These are phyloP conservation scores for Nemotelus nigrinus DNA, from an alignment of 2,888 invertebrate genomes.

Conservation along the genomic window DNA sequence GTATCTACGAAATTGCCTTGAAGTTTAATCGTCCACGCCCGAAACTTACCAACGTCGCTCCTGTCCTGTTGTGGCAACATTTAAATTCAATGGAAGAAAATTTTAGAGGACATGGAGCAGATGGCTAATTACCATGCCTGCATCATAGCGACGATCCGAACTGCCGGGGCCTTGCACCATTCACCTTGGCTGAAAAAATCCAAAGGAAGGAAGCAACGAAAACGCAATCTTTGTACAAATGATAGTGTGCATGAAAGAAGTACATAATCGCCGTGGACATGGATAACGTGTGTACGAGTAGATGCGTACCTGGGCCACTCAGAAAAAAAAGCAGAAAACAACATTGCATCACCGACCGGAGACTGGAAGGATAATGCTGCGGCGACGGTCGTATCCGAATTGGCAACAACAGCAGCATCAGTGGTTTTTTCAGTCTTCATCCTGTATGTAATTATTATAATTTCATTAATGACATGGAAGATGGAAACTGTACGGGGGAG, in stretches of 20 bases:
- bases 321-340: background rate
- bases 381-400: background rate
- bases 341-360: conserved; percentile 2
- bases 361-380: conserved; percentile 15
- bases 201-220: conserved; percentile 43
- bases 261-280: conserved; percentile 39
- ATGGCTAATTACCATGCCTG: conserved; percentile 48
- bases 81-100: background rate
- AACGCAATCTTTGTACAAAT: conserved; percentile 43
- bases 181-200: conserved; percentile 18
- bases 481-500: conserved; percentile 34
- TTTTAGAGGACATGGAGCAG: conserved; percentile 46
- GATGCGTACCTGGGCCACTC: background rate
- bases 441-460: conserved; percentile 49
- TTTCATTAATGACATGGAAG: conserved; percentile 49
- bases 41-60: no score
- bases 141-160: conserved; percentile 34
- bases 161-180: background rate
- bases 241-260: conserved; percentile 37
- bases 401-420: background rate
- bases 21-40: no score
- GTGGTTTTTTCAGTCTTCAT: conserved; percentile 38
- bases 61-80: no score
- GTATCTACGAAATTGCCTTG: no score
- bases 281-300: conserved; percentile 12